phyloP scores from a whole-genome alignment of 23 tunicate species.

The Styela plicata region DNA sequence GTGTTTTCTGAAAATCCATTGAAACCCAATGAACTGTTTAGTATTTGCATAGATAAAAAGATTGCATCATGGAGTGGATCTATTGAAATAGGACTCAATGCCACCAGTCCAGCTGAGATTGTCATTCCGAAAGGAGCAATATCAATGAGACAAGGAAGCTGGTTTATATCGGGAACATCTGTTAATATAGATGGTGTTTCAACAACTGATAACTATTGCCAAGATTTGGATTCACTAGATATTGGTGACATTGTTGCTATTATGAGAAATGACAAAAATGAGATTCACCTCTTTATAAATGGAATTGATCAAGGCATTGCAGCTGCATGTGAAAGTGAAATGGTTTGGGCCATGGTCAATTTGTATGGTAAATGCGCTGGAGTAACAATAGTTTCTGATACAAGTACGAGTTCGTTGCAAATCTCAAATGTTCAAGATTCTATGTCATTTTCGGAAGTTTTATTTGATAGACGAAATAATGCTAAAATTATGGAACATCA shows the following conservation, averaged over 20 bases:
- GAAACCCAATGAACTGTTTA: constrained; percentile 4
- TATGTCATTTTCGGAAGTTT: constrained; percentile 3
- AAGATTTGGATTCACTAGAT: neutral
- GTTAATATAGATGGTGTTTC: neutral
- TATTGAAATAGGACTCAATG: constrained; percentile 4
- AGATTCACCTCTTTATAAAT: neutral
- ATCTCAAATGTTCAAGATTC: neutral
- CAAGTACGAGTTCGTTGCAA: neutral
- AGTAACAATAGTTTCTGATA: neutral
- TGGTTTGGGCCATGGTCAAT: constrained; percentile 9
- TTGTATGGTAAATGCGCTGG: constrained; percentile 10
- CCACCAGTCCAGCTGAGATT: neutral
- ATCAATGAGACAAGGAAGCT: neutral
- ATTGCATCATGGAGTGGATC: constrained; percentile 12
- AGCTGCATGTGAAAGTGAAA: neutral
- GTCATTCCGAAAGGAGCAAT: constrained; percentile 5
- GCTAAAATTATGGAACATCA: neutral
- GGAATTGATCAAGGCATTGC: constrained; percentile 7
- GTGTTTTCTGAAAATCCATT: constrained; percentile 14
- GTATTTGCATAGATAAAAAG: neutral
- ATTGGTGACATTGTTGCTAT: neutral
- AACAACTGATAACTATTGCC: neutral
- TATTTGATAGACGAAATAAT: neutral
- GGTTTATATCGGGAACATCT: constrained; percentile 7
- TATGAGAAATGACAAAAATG: constrained; percentile 6